Base-by-base conservation (phyloP, 1,140 invertebrate genomes). In the Aphelinus atriplicis region DNA sequence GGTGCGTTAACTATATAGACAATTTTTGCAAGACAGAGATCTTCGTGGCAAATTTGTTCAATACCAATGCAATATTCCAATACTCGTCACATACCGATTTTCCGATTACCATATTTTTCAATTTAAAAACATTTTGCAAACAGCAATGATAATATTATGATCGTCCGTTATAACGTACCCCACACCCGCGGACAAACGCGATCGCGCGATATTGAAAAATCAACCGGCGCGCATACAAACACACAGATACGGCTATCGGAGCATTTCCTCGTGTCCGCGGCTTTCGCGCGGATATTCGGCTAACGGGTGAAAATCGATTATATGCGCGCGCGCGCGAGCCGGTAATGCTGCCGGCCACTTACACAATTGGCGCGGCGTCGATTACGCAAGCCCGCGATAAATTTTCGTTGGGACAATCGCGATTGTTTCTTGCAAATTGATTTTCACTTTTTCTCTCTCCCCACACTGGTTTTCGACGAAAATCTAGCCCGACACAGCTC, bases 381-480 rank as follows among this genome's bases (percentile, higher is more conserved):
- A 26, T 75, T 75, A 69, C 50, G 66, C 64, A 75, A 75, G 53
- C 1, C n/a, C 50, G 26, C 65, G 60, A 75, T 75, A 75, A 75
- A 69, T 75, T 75, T 75, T 64, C 10, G 57, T 57, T 26, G 5
- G 67, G 51, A 75, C 66, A 75, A 75, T 75, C 55, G 55, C 60
- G 67, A 75, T 75, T 75, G 67, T 70, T 75, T 7, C 61, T 70
- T 58, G 67, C 46, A 75, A 75, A 75, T 75, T 75, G 61, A 71
- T 75, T 75, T 75, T 65, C 60, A 70, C 67, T 65, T 75, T 65
- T 70, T 73, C 43, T 48, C 62, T 71, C 68, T 60, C 68, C 73
- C 48, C 47, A 58, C 75, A 66, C 56, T 1, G 26, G 60, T 48
- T 7, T n/a, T 58, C 63, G 7, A 73, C 56, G 63, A 68, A 66